Conservation (phyloP, 2,113 vertebrate genomes). For the Sprattus sprattus region DNA sequence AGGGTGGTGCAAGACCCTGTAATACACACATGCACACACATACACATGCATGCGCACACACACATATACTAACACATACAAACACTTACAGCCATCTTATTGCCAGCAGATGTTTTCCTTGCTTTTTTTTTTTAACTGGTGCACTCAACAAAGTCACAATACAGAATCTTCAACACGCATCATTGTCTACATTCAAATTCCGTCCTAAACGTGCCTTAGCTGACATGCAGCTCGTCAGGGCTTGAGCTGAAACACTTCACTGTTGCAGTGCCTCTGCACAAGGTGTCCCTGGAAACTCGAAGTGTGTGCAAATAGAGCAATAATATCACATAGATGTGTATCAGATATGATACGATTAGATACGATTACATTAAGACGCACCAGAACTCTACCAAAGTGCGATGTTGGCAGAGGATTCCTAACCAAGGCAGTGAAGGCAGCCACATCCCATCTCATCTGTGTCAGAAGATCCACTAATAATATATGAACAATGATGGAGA, state of each 20-base stretch:
- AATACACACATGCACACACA: background rate
- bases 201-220: background rate
- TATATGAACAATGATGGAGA: background rate
- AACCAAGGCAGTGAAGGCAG: too few species aligned
- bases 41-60: background rate
- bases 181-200: background rate
- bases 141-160: background rate
- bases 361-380: background rate
- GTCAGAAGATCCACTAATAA: too few species aligned
- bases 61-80: background rate
- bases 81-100: background rate
- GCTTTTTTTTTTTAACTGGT: background rate
- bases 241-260: background rate
- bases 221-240: background rate
- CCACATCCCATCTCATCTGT: too few species aligned
- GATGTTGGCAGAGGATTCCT: background rate
- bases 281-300: background rate
- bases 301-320: background rate
- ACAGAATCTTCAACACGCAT: background rate
- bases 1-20: slow-evolving; percentile 33
- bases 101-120: slow-evolving; percentile 16
- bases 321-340: background rate
- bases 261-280: background rate
- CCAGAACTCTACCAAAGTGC: background rate
- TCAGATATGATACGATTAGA: background rate